A percentile compares a stretch with the other conserved stretches of the same genome.
phyloP scores from a whole-genome alignment of 2,888 invertebrate genomes.

The Liodrosophila aerea region DNA sequence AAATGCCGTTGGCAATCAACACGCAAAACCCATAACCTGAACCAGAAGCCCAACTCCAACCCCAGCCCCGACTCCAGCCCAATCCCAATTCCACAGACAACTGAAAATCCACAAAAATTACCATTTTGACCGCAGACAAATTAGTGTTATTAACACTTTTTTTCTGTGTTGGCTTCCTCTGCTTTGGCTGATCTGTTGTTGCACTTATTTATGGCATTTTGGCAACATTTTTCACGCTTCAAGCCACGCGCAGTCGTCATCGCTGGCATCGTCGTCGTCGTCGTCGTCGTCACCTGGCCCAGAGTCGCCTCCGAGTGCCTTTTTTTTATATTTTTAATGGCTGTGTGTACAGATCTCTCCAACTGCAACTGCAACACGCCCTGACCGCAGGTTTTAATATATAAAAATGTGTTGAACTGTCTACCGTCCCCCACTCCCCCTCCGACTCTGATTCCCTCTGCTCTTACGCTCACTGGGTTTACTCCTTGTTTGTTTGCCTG shows the following conservation, averaged over 20 bases:
- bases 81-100: constrained; percentile 35
- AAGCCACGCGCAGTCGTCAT: constrained; percentile 51
- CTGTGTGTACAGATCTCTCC: constrained; percentile 53
- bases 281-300: constrained; percentile 44
- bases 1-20: constrained; percentile 53
- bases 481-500: constrained; percentile 52
- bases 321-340: constrained; percentile 44
- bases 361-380: constrained; percentile 61
- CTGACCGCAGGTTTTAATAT: constrained; percentile 76
- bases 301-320: constrained; percentile 50
- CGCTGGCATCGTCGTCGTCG: constrained; percentile 16
- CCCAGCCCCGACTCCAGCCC: constrained; percentile 38
- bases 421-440: not conserved
- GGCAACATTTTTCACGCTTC: constrained; percentile 73
- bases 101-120: constrained; percentile 76
- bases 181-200: constrained; percentile 11
- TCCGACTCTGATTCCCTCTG: constrained; percentile 3
- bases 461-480: not conserved
- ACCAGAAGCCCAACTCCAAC: constrained; percentile 3
- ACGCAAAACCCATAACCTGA: constrained; percentile 40
- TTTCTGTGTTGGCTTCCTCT: constrained; percentile 19
- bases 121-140: constrained; percentile 76
- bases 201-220: constrained; percentile 59
- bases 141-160: constrained; percentile 78
- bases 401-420: constrained; percentile 56